Conservation (phyloP, 2,888 invertebrate species). For the Lochmaea capreae region DNA sequence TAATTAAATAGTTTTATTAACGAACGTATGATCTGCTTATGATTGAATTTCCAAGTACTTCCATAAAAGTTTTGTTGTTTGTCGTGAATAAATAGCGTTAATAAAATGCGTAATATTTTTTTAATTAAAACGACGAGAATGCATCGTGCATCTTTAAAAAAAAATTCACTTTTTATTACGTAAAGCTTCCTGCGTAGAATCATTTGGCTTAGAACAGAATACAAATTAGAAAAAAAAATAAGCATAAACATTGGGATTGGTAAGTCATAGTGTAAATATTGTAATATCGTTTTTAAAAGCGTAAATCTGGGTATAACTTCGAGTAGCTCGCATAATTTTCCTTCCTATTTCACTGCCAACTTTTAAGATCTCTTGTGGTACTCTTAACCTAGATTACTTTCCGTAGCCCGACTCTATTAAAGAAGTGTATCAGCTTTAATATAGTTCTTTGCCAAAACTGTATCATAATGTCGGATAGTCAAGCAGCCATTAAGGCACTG, state of each 20-base stretch:
- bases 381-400: too few species aligned
- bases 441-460: too few species aligned
- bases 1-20: conserved; percentile 16
- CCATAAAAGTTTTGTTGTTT: conserved; percentile 47
- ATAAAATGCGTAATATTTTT: conserved; percentile 48
- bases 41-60: conserved; percentile 46
- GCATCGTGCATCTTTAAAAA: conserved; percentile 47
- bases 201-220: conserved; percentile 37
- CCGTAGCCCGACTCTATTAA: too few species aligned
- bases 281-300: too few species aligned
- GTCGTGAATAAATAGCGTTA: conserved; percentile 17
- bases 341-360: too few species aligned
- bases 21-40: conserved; percentile 36
- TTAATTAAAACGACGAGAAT: conserved; percentile 46
- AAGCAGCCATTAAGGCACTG: too few species aligned
- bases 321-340: too few species aligned
- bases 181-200: conserved; percentile 52
- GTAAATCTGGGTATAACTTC: too few species aligned
- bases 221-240: conserved; percentile 41
- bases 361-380: too few species aligned
- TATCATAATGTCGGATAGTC: too few species aligned
- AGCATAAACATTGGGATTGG: conserved; percentile 22
- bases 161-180: conserved; percentile 55
- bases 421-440: too few species aligned
- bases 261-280: too few species aligned